Evolutionary conservation across 1,140 invertebrate genomes (phyloP).

Genomic region (Papilio polytes): DNA sequence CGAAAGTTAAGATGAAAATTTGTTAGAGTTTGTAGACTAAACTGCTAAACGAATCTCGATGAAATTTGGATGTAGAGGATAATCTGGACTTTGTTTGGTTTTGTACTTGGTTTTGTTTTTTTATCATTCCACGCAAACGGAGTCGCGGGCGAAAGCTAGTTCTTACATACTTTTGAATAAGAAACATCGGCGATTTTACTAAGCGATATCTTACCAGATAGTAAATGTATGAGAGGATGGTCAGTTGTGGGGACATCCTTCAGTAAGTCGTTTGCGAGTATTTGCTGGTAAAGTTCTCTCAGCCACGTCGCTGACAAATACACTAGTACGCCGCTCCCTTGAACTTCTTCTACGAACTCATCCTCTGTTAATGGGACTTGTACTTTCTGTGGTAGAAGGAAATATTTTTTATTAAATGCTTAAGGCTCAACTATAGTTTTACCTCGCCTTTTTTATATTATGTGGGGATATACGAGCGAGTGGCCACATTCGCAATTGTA

Average conservation of each 20-base stretch:
- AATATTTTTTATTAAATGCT: background rate
- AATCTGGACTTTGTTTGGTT: too few species aligned
- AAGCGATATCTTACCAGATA: conserved; percentile 86
- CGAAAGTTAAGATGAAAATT: too few species aligned
- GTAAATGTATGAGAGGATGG: conserved; percentile 89
- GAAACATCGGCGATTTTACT: background rate
- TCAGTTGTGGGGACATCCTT: conserved; percentile 79
- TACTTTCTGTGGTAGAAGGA: conserved; percentile 81
- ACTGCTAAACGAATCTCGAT: too few species aligned
- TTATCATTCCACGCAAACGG: too few species aligned
- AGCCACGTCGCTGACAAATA: conserved; percentile 97
- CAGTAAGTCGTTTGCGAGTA: conserved; percentile 90
- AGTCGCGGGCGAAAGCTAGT: too few species aligned
- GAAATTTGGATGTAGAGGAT: too few species aligned
- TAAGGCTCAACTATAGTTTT: background rate
- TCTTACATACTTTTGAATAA: too few species aligned
- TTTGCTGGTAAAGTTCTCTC: conserved; percentile 94
- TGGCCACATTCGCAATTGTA: too few species aligned
- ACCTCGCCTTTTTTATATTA: background rate
- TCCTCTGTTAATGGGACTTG: conserved; percentile 87
- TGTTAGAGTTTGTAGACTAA: too few species aligned
- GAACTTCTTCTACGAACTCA: conserved; percentile 95
- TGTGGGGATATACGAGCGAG: too few species aligned
- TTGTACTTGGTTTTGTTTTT: too few species aligned
- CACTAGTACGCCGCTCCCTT: conserved; percentile 95